These are phyloP conservation scores for Hydrolagus colliei DNA, from an alignment of 2,797 vertebrate genomes.

Conservation along the genomic window DNA sequence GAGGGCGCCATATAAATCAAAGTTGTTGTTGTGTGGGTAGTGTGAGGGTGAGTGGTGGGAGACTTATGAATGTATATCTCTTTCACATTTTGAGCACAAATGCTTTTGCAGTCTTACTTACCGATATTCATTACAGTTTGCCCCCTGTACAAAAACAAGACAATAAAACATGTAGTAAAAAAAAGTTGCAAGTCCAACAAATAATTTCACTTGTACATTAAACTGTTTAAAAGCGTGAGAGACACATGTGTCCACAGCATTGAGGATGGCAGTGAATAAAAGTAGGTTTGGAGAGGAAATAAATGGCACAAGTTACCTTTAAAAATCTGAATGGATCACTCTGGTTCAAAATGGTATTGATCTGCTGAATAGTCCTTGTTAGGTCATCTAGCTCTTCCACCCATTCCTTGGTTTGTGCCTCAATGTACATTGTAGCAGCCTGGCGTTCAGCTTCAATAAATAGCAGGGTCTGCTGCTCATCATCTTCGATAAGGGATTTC, in stretches of 20 bases:
- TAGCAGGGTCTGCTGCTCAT: slow-evolving; percentile 33
- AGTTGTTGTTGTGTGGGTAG: not conserved
- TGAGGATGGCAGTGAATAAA: slow-evolving; percentile 30
- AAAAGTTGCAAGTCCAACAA: slow-evolving; percentile 32
- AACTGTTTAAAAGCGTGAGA: slow-evolving; percentile 38
- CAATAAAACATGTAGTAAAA: slow-evolving; percentile 40
- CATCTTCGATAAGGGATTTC: slow-evolving; percentile 41
- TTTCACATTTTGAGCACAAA: not conserved
- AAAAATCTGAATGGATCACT: slow-evolving; percentile 32
- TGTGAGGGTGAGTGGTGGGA: not conserved
- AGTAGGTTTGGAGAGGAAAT: slow-evolving; percentile 12
- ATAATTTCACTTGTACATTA: slow-evolving; percentile 41
- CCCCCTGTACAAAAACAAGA: slow-evolving; percentile 39
- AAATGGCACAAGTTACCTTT: slow-evolving; percentile 35
- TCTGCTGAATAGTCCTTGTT: slow-evolving; percentile 32
- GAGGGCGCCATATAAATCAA: no score
- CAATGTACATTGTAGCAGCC: slow-evolving; percentile 34
- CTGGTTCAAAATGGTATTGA: slow-evolving; percentile 35
- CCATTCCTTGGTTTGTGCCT: slow-evolving; percentile 38
- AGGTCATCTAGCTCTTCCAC: slow-evolving; percentile 31
- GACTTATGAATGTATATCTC: not conserved
- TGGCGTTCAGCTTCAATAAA: slow-evolving; percentile 39
- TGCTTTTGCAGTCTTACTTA: slow-evolving; percentile 31
- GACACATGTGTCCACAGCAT: slow-evolving; percentile 41
- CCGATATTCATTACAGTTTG: slow-evolving; percentile 36